A percentile compares a stretch with the other conserved stretches of the same genome.
These are phyloP conservation scores for Corythaeola cristata DNA, from an alignment of 2,113 vertebrate species.

Conservation along the genomic window DNA sequence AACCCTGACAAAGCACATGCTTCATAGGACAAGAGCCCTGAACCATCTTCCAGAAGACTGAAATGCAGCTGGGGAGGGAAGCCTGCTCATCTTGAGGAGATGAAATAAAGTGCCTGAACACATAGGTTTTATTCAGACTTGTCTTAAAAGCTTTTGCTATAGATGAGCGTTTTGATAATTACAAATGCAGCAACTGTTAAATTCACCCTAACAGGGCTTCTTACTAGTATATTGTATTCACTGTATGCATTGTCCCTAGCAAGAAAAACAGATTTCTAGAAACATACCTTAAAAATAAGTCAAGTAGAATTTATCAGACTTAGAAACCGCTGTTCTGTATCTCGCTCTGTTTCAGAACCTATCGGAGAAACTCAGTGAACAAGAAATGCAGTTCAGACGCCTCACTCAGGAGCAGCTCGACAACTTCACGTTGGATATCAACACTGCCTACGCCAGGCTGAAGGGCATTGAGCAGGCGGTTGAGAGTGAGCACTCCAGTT, in stretches of 20 bases:
- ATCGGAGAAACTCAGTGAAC: slow-evolving; percentile 85
- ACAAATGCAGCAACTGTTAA: neutral
- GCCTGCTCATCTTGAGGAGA: neutral
- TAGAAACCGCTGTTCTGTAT: neutral
- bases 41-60: neutral
- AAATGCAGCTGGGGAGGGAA: neutral
- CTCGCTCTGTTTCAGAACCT: slow-evolving; percentile 75
- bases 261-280: neutral
- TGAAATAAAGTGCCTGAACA: rapidly evolving
- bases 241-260: neutral
- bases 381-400: slow-evolving; percentile 87
- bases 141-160: neutral
- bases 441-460: slow-evolving; percentile 89
- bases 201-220: neutral
- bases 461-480: slow-evolving; percentile 95
- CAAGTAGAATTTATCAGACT: too few species aligned
- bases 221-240: neutral
- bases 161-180: neutral
- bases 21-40: neutral
- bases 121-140: neutral
- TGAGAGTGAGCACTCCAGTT: slow-evolving; percentile 82
- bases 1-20: neutral
- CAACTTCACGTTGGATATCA: slow-evolving; percentile 95
- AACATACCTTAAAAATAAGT: neutral
- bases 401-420: slow-evolving; percentile 93